Evolutionary conservation across 2,797 vertebrate species (phyloP), one percentile per base, ranked within the genome.

Genomic region (Brachyrhaphis roseni): DNA sequence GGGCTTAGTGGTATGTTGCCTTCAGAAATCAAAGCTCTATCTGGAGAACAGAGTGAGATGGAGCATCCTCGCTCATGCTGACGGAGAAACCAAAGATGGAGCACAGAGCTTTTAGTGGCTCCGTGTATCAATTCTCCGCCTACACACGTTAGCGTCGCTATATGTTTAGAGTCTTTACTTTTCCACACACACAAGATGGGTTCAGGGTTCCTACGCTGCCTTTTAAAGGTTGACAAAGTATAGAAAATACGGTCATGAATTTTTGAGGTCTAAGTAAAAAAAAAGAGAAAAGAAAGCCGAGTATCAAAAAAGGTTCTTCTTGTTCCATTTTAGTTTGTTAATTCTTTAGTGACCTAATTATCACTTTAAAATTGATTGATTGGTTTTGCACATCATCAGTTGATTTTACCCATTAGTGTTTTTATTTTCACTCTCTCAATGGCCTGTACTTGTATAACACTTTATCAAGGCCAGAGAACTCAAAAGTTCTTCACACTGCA

Each of bases 71-170:
- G 85, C 90, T 86, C 89, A 91, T 71, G 87, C 85, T 87, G 89
- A 90, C 72, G 59, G 84, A 87, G 80, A 80, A 62, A 64, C 66
- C 80, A 80, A 86, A 75, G 76, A 81, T 89, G 81, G 41, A 84
- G 86, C 71, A 76, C 78, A 89, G 91, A 83, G 88, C 90, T 92
- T 93, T 93, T 89, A 91, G 87, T 70, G 81, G 80, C 76, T 85
- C 64, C 77, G 62, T 53, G 75, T 8, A 28, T 72, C 47, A 7
- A 68, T 76, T 46, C 75, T 75, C 79, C 68, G 77, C 72, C 78
- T 81, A 66, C 46, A n/a, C 79, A 74, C 49, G 4, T 49, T 46
- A 45, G 73, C 66, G 20, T 47, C 31, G 12, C 23, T 45, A 73
- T 79, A 77, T 57, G 72, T 16, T 5, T 20, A 51, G 53, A 72